Conservation (phyloP, 2,797 vertebrate genomes). For the Amblyopsis hoosieri region DNA sequence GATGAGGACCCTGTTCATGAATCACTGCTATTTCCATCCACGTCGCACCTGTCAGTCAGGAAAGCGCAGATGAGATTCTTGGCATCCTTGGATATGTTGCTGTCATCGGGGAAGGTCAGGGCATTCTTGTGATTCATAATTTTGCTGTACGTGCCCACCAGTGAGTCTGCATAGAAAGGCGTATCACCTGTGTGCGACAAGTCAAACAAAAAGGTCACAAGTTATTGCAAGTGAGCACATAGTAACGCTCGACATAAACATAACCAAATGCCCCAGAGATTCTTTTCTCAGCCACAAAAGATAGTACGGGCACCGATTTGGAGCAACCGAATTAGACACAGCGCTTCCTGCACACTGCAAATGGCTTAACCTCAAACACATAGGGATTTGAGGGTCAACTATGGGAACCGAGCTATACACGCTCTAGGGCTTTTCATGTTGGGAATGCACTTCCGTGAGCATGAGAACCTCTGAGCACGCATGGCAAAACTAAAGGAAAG, state of each 20-base stretch:
- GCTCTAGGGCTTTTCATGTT: neutral
- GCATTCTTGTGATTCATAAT: constrained; percentile 99
- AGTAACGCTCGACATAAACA: neutral
- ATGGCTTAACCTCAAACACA: neutral
- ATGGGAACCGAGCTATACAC: neutral
- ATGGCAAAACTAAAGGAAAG: neutral
- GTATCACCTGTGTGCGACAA: constrained; percentile 86
- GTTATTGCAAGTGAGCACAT: constrained; percentile 6
- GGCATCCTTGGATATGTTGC: constrained; percentile 95
- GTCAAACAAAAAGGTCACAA: constrained; percentile 8
- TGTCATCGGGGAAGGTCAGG: constrained; percentile 95
- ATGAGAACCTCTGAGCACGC: neutral
- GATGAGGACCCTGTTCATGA: constrained; percentile 23
- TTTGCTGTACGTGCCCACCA: constrained; percentile 98
- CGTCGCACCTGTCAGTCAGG: constrained; percentile 91
- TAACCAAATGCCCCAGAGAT: neutral
- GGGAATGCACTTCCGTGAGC: neutral
- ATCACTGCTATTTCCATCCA: neutral
- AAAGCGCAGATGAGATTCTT: constrained; percentile 99
- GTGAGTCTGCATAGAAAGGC: constrained; percentile 97
- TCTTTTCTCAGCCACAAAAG: neutral
- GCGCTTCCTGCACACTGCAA: neutral
- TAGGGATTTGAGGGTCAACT: neutral
- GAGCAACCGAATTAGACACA: neutral
- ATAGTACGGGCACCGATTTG: neutral